Percentiles rank a stretch among this genome's conserved stretches.
phyloP scores from a whole-genome alignment of 2,888 invertebrate species.

The Melieria omissa region DNA sequence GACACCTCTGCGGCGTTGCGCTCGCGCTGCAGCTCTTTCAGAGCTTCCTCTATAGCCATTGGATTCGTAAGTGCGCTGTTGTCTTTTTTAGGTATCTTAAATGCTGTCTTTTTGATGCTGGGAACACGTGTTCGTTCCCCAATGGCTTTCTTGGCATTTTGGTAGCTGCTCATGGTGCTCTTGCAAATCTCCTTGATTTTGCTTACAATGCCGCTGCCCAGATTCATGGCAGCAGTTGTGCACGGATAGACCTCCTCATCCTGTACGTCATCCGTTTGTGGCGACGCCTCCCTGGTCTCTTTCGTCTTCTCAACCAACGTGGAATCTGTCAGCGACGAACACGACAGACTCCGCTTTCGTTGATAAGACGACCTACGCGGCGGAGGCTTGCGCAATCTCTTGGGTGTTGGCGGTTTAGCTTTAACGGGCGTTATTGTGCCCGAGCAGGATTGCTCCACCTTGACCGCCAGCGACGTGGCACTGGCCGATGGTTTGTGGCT shows the following conservation, averaged over 20 bases:
- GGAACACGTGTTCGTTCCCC: neutral
- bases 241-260: neutral
- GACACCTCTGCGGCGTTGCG: neutral
- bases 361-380: too few relatives aligned
- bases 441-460: neutral
- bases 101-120: constrained; percentile 11
- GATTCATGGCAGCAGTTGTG: neutral
- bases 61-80: constrained; percentile 4
- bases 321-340: constrained; percentile 1
- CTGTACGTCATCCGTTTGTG: neutral
- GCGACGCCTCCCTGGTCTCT: neutral
- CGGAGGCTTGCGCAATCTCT: neutral
- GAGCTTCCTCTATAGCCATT: neutral
- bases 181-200: constrained; percentile 46
- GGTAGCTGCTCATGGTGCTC: constrained; percentile 36
- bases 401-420: neutral
- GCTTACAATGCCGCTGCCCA: constrained; percentile 40
- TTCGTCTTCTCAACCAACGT: neutral
- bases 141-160: constrained; percentile 11
- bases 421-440: neutral
- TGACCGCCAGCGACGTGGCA: neutral
- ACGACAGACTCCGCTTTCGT: neutral
- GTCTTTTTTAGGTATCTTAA: constrained; percentile 33
- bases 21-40: neutral
- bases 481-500: constrained; percentile 1